phyloP scores from a whole-genome alignment of 2,888 invertebrate species.

The Cheilosia pagana region DNA sequence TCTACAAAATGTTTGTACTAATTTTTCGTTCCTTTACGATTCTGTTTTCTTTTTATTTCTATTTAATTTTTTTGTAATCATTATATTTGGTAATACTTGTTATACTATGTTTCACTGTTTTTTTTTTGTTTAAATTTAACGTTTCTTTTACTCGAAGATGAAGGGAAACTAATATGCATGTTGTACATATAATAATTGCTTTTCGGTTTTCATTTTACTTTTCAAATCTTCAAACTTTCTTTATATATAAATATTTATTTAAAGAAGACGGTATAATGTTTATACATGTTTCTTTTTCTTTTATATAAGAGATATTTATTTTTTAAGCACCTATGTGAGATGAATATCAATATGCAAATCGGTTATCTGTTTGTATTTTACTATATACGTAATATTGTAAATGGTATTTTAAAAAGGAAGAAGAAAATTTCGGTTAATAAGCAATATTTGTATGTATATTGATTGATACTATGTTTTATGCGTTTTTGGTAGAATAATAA shows the following conservation, averaged over 20 bases:
- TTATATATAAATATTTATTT: conserved; percentile 23
- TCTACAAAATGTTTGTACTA: conserved; percentile 74
- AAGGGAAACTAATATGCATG: conserved; percentile 43
- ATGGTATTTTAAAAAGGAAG: conserved; percentile 28
- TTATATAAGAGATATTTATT: conserved; percentile 21
- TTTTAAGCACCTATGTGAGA: conserved; percentile 65
- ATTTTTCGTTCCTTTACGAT: conserved; percentile 68
- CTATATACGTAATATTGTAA: conserved; percentile 26
- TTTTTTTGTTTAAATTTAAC: conserved; percentile 1
- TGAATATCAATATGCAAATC: conserved; percentile 56
- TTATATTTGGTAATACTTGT: conserved; percentile 32
- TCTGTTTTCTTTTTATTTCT: conserved; percentile 48
- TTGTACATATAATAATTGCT: conserved; percentile 73
- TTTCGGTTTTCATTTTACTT: conserved; percentile 59
- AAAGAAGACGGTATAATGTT: conserved; percentile 45
- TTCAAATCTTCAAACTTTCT: conserved; percentile 16
- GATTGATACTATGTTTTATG: conserved; percentile 41
- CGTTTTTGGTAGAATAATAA: conserved; percentile 42
- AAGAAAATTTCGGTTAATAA: conserved; percentile 46
- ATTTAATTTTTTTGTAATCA: conserved; percentile 13
- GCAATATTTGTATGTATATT: conserved; percentile 48
- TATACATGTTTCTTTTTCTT: conserved; percentile 25
- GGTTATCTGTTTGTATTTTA: conserved; percentile 44
- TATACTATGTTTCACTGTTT: background rate
- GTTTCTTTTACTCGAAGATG: conserved; percentile 17